A percentile compares a stretch with the other conserved stretches of the same genome.
Evolutionary conservation across 1,140 invertebrate genomes (phyloP).

Genomic region (Glossosoma conforme): DNA sequence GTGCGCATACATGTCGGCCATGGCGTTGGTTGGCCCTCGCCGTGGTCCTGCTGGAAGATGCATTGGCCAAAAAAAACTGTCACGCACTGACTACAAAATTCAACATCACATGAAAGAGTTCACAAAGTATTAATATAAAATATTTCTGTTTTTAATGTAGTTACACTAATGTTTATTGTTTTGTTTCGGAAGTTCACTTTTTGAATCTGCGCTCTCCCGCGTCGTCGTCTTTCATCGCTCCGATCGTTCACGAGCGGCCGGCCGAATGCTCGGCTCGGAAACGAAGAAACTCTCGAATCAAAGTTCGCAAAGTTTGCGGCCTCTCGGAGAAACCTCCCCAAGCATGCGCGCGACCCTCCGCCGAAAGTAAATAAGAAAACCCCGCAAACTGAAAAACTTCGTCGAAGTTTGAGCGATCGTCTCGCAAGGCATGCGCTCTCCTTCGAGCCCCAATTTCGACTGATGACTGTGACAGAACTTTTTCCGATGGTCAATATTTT

Average conservation of each 20-base stretch:
- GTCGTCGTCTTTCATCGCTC: not conserved
- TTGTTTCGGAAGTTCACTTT: too few species aligned
- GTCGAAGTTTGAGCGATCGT: conserved; percentile 29
- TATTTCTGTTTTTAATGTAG: not conserved
- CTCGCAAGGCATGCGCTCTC: conserved; percentile 43
- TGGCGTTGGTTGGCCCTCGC: conserved; percentile 49
- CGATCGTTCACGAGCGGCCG: not conserved
- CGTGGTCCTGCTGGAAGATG: conserved; percentile 44
- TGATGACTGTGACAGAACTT: conserved; percentile 54
- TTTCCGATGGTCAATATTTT: conserved; percentile 55
- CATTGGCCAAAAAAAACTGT: conserved; percentile 45
- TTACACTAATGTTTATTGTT: not conserved
- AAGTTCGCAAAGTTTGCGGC: conserved; percentile 2
- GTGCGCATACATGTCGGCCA: conserved; percentile 64
- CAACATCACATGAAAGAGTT: not conserved
- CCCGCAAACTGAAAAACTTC: conserved; percentile 29
- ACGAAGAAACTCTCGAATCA: conserved; percentile 1
- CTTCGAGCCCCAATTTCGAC: conserved; percentile 49
- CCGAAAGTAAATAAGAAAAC: conserved; percentile 38
- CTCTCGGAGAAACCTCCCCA: conserved; percentile 31
- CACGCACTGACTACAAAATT: too few species aligned
- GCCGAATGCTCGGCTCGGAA: conserved; percentile 1
- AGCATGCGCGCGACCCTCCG: conserved; percentile 32
- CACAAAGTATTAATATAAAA: not conserved
- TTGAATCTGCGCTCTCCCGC: not conserved